A percentile compares a stretch with the other conserved stretches of the same genome.
These are phyloP conservation scores for Melanocharis versteri DNA, from an alignment of 2,113 vertebrate species.

Conservation along the genomic window DNA sequence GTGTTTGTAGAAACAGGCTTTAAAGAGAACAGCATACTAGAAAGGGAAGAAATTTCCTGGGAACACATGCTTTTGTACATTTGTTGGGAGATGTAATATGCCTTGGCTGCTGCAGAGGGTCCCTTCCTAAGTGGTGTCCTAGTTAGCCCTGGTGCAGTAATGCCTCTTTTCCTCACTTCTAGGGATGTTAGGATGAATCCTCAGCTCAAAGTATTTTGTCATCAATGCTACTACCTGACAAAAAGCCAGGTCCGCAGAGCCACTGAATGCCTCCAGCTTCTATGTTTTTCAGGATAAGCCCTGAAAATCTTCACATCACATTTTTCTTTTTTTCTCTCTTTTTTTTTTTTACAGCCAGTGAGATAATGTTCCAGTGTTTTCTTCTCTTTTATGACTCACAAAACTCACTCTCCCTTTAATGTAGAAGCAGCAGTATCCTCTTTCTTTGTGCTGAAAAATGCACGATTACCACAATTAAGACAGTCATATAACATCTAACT, in stretches of 20 bases:
- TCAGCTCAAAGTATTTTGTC: background rate
- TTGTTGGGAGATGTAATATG: background rate
- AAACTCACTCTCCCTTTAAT: constrained; percentile 5
- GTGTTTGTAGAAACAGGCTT: background rate
- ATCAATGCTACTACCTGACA: background rate
- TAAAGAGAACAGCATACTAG: background rate
- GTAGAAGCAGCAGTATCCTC: background rate
- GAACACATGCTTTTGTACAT: background rate
- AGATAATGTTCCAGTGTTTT: background rate
- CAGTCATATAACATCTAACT: background rate
- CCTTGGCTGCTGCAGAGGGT: background rate
- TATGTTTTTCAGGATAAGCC: background rate
- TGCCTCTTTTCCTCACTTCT: background rate
- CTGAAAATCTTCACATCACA: background rate
- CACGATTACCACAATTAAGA: background rate
- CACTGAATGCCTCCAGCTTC: background rate
- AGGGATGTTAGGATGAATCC: background rate
- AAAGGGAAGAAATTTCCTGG: background rate
- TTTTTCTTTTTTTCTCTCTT: background rate
- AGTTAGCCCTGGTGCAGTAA: background rate
- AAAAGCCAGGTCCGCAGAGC: background rate
- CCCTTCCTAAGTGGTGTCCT: background rate
- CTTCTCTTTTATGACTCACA: background rate
- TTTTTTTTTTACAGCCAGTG: background rate
- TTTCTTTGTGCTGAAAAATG: background rate